phyloP scores from a whole-genome alignment of 2,113 vertebrate genomes.

The Panurus biarmicus region DNA sequence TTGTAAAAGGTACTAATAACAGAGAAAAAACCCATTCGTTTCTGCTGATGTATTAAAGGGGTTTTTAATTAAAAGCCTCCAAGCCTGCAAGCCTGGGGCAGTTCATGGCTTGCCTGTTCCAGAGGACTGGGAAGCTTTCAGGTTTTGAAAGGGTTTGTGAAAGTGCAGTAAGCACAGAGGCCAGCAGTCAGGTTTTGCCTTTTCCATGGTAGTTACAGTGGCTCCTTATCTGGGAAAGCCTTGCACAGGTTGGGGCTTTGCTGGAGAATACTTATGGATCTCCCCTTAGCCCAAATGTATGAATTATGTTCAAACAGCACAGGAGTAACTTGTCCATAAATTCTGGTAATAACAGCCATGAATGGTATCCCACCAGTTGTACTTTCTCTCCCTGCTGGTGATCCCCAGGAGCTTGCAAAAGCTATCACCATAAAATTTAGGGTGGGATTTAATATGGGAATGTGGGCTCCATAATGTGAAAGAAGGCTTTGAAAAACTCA shows the following conservation, averaged over 20 bases:
- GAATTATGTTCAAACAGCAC: neutral
- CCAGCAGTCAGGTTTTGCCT: neutral
- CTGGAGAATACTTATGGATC: neutral
- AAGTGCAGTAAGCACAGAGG: accelerated
- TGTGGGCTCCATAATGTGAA: neutral
- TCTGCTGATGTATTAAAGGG: neutral
- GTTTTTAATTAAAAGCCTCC: neutral
- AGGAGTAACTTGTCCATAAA: neutral
- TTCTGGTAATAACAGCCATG: neutral
- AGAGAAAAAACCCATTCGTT: neutral
- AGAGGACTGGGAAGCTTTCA: neutral
- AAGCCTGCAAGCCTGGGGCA: neutral
- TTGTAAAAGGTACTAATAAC: neutral
- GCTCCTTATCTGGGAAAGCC: neutral
- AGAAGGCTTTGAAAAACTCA: neutral
- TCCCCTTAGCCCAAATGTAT: neutral
- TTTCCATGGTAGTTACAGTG: neutral
- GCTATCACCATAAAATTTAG: neutral
- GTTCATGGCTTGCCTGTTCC: neutral
- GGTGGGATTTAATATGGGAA: neutral
- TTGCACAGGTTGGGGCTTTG: neutral
- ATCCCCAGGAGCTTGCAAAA: neutral
- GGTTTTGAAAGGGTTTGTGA: neutral
- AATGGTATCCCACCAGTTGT: neutral
- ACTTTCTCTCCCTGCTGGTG: neutral